Evolutionary conservation across 1,140 invertebrate genomes (phyloP).

Genomic region (Maconellicoccus hirsutus): DNA sequence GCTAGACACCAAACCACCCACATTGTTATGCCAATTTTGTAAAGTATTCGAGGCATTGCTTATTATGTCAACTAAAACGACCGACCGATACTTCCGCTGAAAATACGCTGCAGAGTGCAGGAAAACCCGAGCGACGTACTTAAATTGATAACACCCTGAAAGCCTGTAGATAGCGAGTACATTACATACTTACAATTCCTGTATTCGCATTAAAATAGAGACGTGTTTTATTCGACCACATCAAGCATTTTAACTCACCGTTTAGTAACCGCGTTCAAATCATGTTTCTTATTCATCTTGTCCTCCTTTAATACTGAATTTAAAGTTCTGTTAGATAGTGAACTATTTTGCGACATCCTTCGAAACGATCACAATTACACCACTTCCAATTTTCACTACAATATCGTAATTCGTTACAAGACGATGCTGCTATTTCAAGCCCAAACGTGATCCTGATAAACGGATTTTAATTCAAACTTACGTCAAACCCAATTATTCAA

Average conservation of each 20-base stretch:
- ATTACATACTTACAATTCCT: not conserved
- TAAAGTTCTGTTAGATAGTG: not conserved
- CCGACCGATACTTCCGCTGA: too few species aligned
- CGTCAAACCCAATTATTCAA: too few species aligned
- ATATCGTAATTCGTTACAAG: too few species aligned
- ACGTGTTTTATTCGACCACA: not conserved
- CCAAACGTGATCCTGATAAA: too few species aligned
- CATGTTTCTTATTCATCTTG: conserved; percentile 3
- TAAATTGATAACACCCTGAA: not conserved
- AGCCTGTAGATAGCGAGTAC: not conserved
- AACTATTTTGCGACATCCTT: conserved; percentile 18
- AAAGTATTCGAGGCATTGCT: not conserved
- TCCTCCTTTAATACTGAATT: conserved; percentile 6
- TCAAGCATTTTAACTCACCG: not conserved
- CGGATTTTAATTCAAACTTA: too few species aligned
- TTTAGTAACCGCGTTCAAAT: conserved; percentile 4
- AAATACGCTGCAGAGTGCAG: too few species aligned
- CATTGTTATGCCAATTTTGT: not conserved
- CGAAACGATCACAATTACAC: too few species aligned
- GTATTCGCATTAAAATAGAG: not conserved
- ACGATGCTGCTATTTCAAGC: too few species aligned
- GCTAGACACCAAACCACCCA: too few species aligned
- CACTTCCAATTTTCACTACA: too few species aligned
- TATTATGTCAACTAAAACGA: too few species aligned
- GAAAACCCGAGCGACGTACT: not conserved